phyloP scores from a whole-genome alignment of 1,140 invertebrate species.

The Coelopa frigida region DNA sequence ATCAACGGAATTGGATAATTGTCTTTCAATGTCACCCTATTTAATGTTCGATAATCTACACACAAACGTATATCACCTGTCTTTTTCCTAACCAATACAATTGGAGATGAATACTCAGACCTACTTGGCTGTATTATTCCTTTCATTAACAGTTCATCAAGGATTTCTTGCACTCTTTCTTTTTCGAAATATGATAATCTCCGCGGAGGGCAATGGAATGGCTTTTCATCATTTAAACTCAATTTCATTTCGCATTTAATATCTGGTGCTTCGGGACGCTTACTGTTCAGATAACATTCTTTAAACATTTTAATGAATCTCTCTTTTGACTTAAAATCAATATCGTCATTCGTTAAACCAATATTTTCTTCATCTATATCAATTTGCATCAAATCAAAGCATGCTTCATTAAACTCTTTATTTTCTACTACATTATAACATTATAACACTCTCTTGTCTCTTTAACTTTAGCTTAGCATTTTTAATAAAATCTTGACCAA shows the following conservation, averaged over 20 bases:
- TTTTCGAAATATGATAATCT: conserved; percentile 17
- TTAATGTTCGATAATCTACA: conserved; percentile 17
- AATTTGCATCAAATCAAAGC: too few species aligned
- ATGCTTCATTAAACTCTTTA: too few species aligned
- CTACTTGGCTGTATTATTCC: conserved; percentile 21
- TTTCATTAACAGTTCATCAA: conserved; percentile 20
- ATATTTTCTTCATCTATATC: too few species aligned
- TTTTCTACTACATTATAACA: too few species aligned
- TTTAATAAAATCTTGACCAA: too few species aligned
- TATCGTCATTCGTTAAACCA: too few species aligned
- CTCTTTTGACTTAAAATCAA: conserved; percentile 1
- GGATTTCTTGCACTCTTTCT: conserved; percentile 17
- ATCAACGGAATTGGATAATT: conserved; percentile 23
- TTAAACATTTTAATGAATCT: not conserved
- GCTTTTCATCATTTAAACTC: conserved; percentile 12
- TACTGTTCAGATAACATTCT: not conserved
- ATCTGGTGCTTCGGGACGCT: not conserved
- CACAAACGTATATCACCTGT: conserved; percentile 17
- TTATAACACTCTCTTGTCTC: too few species aligned
- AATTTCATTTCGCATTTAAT: conserved; percentile 8
- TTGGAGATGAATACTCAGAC: conserved; percentile 27
- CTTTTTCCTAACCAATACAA: conserved; percentile 25
- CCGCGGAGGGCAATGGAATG: conserved; percentile 18
- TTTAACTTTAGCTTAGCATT: too few species aligned
- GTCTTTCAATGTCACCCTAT: conserved; percentile 16